Conservation (phyloP, 2,888 invertebrate genomes). For the Leptinotarsa peninsularis region DNA sequence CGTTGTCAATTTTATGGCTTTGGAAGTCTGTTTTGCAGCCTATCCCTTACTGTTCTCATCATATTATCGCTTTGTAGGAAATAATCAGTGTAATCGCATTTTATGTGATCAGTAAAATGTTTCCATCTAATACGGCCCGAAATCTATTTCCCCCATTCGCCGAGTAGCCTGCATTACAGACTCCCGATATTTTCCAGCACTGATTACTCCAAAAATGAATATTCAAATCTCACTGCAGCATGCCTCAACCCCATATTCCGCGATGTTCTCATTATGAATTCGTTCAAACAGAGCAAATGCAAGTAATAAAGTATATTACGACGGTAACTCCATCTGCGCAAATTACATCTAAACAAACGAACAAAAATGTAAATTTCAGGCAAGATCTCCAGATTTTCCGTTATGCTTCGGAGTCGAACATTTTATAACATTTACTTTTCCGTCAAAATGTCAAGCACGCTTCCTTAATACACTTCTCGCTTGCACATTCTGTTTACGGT, state of each 20-base stretch:
- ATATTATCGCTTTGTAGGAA: no score
- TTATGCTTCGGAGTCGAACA: background rate
- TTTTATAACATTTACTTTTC: constrained; percentile 15
- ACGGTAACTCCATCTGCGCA: constrained; percentile 9
- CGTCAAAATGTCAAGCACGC: background rate
- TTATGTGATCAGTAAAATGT: background rate
- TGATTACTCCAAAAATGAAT: background rate
- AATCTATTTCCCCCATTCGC: background rate
- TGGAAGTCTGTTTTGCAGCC: no score
- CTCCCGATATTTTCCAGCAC: background rate
- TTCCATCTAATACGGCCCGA: background rate
- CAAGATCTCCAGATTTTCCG: background rate
- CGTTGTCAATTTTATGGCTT: no score
- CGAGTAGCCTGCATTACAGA: background rate
- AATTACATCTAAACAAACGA: constrained; percentile 24
- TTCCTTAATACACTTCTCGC: constrained; percentile 1
- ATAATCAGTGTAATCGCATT: no score
- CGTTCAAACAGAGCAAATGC: background rate
- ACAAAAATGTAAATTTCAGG: constrained; percentile 21
- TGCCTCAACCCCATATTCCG: background rate
- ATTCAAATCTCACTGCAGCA: constrained; percentile 1
- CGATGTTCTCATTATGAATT: constrained; percentile 7
- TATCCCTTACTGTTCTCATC: no score
- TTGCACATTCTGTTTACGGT: constrained; percentile 10
- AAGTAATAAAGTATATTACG: constrained; percentile 1